A percentile compares a stretch with the other conserved stretches of the same genome.
Conservation (phyloP, 2,888 invertebrate genomes). For the Xylophagus ater region DNA sequence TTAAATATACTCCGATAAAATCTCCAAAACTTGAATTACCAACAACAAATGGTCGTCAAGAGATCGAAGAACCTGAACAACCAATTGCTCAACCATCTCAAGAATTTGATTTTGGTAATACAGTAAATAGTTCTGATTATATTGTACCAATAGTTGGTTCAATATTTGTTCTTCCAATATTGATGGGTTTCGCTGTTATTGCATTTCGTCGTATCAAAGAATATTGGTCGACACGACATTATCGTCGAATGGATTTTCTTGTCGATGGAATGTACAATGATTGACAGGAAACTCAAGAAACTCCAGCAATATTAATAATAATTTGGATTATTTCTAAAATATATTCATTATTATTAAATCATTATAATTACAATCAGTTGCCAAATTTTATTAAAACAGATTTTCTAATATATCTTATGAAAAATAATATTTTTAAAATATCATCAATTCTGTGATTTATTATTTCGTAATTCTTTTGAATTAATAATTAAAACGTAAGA, state of each 20-base stretch:
- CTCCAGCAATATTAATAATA: too few relatives aligned
- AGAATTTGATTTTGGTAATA: conserved; percentile 21
- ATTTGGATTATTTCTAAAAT: too few relatives aligned
- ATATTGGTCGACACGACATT: conserved; percentile 77
- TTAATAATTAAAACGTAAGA: too few relatives aligned
- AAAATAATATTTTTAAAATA: too few relatives aligned
- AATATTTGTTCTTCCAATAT: conserved; percentile 56
- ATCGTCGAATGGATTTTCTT: conserved; percentile 77
- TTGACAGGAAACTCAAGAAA: too few relatives aligned
- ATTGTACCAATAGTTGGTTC: conserved; percentile 64
- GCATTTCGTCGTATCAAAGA: conserved; percentile 63
- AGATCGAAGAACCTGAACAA: conserved; percentile 19
- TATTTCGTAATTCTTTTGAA: too few relatives aligned
- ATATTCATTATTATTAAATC: too few relatives aligned
- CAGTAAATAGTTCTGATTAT: conserved; percentile 46
- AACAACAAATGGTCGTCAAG: conserved; percentile 1
- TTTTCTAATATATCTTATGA: too few relatives aligned
- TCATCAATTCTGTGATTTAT: too few relatives aligned
- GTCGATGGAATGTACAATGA: conserved; percentile 86
- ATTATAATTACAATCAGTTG: neutral
- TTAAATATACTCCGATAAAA: conserved; percentile 5
- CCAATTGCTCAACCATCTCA: conserved; percentile 28
- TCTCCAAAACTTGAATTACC: conserved; percentile 11
- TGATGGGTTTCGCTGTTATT: conserved; percentile 54
- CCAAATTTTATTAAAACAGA: neutral